phyloP scores from a whole-genome alignment of 2,113 vertebrate species.

The Malurus melanocephalus region DNA sequence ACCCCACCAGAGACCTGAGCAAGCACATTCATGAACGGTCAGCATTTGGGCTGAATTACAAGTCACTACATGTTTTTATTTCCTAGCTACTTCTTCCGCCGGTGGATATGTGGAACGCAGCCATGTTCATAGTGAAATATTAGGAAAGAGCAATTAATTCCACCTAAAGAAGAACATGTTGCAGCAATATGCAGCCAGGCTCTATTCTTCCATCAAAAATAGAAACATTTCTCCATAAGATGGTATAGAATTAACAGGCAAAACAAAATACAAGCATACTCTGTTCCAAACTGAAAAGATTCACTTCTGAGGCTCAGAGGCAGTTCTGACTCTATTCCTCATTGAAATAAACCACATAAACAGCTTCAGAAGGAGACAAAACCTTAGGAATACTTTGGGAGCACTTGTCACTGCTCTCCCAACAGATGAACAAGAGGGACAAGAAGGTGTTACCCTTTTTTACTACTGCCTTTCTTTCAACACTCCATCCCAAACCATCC shows the following conservation, averaged over 20 bases:
- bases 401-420: background rate
- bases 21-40: background rate
- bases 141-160: constrained; percentile 1
- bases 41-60: constrained; percentile 12
- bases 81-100: background rate
- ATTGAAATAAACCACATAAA: background rate
- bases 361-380: background rate
- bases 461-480: background rate
- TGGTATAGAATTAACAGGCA: background rate
- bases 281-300: background rate
- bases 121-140: background rate
- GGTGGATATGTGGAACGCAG: background rate
- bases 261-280: background rate
- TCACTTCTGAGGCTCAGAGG: background rate
- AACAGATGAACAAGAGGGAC: background rate
- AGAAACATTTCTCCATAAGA: background rate
- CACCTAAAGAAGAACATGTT: background rate
- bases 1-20: background rate
- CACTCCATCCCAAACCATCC: background rate
- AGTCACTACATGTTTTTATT: background rate
- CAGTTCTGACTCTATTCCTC: background rate
- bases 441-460: background rate
- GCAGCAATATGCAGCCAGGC: background rate
- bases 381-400: background rate
- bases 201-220: background rate